A percentile compares a stretch with the other conserved stretches of the same genome.
Evolutionary conservation across 2,113 vertebrate species (phyloP).

Genomic region (Sminthopsis crassicaudata): DNA sequence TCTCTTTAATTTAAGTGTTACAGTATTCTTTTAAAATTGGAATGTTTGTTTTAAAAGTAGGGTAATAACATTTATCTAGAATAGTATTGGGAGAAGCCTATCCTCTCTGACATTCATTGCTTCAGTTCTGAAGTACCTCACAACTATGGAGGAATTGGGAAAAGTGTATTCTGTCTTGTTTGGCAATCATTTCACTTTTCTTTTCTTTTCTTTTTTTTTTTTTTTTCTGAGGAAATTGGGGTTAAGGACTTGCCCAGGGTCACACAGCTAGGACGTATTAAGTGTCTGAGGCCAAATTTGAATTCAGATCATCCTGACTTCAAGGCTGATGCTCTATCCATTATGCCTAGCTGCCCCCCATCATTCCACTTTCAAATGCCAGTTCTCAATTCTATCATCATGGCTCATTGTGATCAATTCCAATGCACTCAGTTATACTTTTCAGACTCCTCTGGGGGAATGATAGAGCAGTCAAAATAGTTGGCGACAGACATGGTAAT

Average conservation of each 20-base stretch:
- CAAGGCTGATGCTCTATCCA: too few species aligned
- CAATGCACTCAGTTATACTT: not conserved
- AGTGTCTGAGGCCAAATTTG: too few species aligned
- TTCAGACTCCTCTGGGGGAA: not conserved
- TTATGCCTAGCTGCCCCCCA: not conserved
- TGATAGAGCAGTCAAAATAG: not conserved
- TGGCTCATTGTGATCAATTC: not conserved
- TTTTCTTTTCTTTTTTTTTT: not conserved
- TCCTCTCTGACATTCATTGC: not conserved
- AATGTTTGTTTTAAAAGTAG: not conserved
- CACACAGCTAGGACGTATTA: too few species aligned
- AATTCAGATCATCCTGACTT: too few species aligned
- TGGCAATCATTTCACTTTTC: not conserved
- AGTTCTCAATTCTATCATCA: not conserved
- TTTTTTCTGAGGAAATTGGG: too few species aligned
- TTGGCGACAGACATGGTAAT: not conserved
- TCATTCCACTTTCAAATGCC: not conserved
- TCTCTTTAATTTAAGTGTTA: not conserved
- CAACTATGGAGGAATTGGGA: not conserved
- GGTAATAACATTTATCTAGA: not conserved
- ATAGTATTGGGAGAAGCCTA: not conserved
- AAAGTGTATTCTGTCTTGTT: not conserved
- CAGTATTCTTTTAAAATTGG: not conserved
- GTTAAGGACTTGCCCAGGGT: too few species aligned
- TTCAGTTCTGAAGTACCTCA: not conserved